Percentiles rank a stretch among this genome's conserved stretches.
phyloP scores from a whole-genome alignment of 1,140 invertebrate species.

The Drosophila pachea region DNA sequence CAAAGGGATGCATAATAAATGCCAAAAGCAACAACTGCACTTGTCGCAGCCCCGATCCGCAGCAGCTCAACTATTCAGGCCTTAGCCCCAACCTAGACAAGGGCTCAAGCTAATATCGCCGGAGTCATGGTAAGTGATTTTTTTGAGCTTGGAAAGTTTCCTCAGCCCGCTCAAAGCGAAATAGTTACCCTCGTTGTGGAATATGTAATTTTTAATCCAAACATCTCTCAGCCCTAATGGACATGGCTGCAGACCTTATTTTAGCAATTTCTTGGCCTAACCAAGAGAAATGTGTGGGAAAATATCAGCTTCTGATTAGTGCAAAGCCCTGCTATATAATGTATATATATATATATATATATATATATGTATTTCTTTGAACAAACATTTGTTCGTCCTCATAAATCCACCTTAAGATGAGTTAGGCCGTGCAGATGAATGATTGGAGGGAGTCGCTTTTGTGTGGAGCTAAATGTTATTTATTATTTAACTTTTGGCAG shows the following conservation, averaged over 20 bases:
- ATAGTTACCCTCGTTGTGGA: too few relatives aligned
- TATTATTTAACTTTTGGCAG: slow-evolving; percentile 71
- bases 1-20: slow-evolving; percentile 43
- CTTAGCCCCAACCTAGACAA: background rate
- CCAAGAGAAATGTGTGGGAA: too few relatives aligned
- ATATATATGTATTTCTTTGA: background rate
- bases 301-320: too few relatives aligned
- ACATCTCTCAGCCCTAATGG: too few relatives aligned
- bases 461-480: slow-evolving; percentile 68
- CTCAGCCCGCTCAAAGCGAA: too few relatives aligned
- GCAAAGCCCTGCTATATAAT: background rate
- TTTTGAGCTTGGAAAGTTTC: too few relatives aligned
- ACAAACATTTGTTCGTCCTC: background rate
- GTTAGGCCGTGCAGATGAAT: slow-evolving; percentile 41
- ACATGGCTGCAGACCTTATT: too few relatives aligned
- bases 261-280: too few relatives aligned
- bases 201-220: too few relatives aligned
- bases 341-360: background rate
- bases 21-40: slow-evolving; percentile 1
- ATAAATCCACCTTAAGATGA: slow-evolving; percentile 53
- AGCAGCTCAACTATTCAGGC: background rate
- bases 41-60: background rate
- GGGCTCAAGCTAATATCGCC: background rate
- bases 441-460: slow-evolving; percentile 54
- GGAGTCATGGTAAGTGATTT: background rate